Percentiles rank a stretch among this genome's conserved stretches.
Conservation (phyloP, 2,888 invertebrate genomes). For the Osedax frankpressi region DNA sequence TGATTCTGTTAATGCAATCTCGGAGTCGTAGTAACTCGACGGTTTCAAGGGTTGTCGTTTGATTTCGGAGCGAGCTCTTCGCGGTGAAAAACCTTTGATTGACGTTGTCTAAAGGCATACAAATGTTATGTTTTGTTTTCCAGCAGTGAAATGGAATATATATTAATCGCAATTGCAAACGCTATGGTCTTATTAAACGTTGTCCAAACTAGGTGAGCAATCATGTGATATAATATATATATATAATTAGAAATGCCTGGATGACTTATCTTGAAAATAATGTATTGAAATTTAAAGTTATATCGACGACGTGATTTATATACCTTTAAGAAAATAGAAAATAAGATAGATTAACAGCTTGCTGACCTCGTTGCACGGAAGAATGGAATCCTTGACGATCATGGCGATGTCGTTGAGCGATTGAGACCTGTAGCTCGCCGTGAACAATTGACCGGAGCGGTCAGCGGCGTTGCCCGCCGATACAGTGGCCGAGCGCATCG, state of each 20-base stretch:
- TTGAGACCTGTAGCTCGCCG: constrained; percentile 65
- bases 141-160: no score
- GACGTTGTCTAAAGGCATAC: not conserved
- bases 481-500: constrained; percentile 2
- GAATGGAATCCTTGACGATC: constrained; percentile 41
- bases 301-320: no score
- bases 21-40: not conserved
- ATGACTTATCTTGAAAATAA: no score
- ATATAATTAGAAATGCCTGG: no score
- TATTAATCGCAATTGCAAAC: no score
- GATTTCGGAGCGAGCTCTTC: not conserved
- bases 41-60: not conserved
- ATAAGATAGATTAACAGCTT: no score
- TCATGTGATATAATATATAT: no score
- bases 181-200: no score
- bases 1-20: not conserved
- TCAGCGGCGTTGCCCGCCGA: constrained; percentile 17
- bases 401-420: constrained; percentile 62
- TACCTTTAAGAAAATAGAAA: no score
- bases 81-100: not conserved
- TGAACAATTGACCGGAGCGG: constrained; percentile 25
- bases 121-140: no score
- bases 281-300: no score
- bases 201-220: no score
- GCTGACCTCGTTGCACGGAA: not conserved